Evolutionary conservation across 2,888 invertebrate genomes (phyloP), one percentile per base, ranked within the genome.

Genomic region (Ernsta delagoae): DNA sequence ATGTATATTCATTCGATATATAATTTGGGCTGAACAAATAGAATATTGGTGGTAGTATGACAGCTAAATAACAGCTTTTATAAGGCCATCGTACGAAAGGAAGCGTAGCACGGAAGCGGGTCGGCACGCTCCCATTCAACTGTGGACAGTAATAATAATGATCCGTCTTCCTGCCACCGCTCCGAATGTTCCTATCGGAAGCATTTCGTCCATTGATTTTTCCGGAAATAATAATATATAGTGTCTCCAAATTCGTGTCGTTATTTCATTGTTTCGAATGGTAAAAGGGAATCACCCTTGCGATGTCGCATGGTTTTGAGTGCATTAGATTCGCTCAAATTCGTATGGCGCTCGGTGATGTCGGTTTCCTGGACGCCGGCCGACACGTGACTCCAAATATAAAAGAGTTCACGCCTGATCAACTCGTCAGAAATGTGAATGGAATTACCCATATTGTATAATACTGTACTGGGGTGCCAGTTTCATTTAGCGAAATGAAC

Each of bases 361-460:
- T 79, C 79, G 88, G 91, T 90, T 92, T 92, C 91, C 91, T 91
- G 92, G 83, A 84, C 88, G 87, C 76, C 79, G 88, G 82, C 77
- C 81, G 88, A 83, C 92, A 92, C 92, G 93, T 89, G 92, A 85
- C 92, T 86, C 77, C 83, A 83, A 88, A 88, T 89, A 91, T 87
- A 90, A 92, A 92, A 89, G 87, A 86, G 86, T 92, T 88, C 89
- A 92, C 91, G 92, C 88, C 88, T 88, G 91, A 92, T 89, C 86
- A 80, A 83, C 81, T 85, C 76, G 69, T 78, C 83, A 82, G 86
- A 85, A 86, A 92, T 92, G 86, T 84, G 90, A 92, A 92, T 89
- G 81, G 91, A 89, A 92, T 92, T 92, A 88, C 86, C 90, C 82
- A 85, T 84, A 90, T 90, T 91, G 87, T 87, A 83, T 87, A 83